phyloP scores from a whole-genome alignment of 1,140 invertebrate species.

The Lepidurus apus region DNA sequence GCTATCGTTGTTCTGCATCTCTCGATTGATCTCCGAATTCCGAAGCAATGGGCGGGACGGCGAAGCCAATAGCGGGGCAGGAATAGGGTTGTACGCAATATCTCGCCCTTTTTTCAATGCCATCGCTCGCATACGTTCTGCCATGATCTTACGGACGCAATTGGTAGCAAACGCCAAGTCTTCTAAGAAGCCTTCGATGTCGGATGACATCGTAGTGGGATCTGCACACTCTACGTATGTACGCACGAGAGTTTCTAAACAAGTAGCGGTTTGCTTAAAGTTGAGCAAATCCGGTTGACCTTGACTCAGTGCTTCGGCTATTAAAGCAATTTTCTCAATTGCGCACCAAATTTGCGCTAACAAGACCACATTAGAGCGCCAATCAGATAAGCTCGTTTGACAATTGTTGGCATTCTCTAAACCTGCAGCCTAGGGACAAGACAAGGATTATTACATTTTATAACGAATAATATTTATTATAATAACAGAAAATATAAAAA shows the following conservation, averaged over 20 bases:
- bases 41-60: background rate
- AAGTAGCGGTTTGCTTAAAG: background rate
- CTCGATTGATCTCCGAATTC: background rate
- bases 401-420: background rate
- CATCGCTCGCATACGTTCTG: background rate
- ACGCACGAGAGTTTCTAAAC: background rate
- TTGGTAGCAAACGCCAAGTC: background rate
- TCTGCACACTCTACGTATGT: background rate
- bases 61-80: background rate
- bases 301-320: background rate
- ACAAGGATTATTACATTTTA: background rate
- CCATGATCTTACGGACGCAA: background rate
- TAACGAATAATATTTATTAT: background rate
- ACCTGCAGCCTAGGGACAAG: no score
- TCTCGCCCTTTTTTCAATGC: background rate
- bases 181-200: background rate
- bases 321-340: background rate
- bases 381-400: background rate
- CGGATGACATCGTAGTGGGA: background rate
- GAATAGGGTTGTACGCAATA: background rate
- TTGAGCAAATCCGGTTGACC: background rate
- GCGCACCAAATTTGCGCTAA: background rate
- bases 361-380: background rate
- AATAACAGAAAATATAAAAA: no score
- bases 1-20: no score